Conservation (phyloP, 1,140 invertebrate genomes). For the Drosophila pachea region DNA sequence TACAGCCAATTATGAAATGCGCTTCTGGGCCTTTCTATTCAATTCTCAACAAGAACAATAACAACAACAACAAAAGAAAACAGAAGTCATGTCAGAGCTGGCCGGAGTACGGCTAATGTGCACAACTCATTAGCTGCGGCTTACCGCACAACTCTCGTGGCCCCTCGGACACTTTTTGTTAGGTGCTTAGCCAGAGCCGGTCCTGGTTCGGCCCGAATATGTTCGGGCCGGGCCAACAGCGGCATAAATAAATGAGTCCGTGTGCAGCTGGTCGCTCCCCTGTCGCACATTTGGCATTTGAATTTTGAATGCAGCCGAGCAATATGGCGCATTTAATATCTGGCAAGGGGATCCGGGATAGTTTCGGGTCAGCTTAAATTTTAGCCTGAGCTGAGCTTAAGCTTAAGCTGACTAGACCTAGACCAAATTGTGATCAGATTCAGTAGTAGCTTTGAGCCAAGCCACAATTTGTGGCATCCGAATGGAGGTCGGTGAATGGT, state of each 20-base stretch:
- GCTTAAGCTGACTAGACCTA: no score
- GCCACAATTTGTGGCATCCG: no score
- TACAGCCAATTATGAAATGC: slow-evolving; percentile 26
- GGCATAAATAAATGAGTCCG: slow-evolving; percentile 1
- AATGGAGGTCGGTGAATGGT: no score
- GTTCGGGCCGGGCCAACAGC: not conserved
- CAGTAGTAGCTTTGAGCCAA: no score
- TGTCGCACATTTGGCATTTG: not conserved
- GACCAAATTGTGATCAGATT: no score
- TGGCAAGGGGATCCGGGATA: not conserved
- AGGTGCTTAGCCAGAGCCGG: slow-evolving; percentile 2
- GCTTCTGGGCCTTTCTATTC: slow-evolving; percentile 20
- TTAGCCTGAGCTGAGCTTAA: no score
- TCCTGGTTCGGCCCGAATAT: not conserved
- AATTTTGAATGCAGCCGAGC: not conserved
- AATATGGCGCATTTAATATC: not conserved
- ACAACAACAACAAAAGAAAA: slow-evolving; percentile 28
- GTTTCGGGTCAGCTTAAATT: not conserved
- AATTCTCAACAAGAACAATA: slow-evolving; percentile 20
- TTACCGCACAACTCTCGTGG: slow-evolving; percentile 26
- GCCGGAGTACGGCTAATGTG: not conserved
- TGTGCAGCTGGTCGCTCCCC: not conserved
- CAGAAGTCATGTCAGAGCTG: not conserved
- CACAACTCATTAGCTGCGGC: slow-evolving; percentile 59
- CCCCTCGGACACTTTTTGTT: slow-evolving; percentile 8